Percentiles rank a stretch among this genome's conserved stretches.
Evolutionary conservation across 2,797 vertebrate species (phyloP).

Genomic region (Aselliscus stoliczkanus): DNA sequence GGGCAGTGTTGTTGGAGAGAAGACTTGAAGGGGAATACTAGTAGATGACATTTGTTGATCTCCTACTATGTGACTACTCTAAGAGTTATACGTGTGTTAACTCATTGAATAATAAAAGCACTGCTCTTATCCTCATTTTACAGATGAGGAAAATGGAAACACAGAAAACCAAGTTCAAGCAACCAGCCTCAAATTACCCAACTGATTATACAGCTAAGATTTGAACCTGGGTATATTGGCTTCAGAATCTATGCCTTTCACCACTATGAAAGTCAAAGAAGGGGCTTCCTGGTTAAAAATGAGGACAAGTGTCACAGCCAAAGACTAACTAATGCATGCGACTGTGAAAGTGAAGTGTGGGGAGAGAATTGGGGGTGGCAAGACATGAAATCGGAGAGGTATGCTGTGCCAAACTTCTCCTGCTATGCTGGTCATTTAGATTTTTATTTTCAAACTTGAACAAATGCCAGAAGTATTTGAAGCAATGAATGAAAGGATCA

Average conservation of each 20-base stretch:
- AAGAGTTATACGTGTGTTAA: not conserved
- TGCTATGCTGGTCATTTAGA: not conserved
- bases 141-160: not conserved
- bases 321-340: not conserved
- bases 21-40: not conserved
- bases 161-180: not conserved
- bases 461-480: not conserved
- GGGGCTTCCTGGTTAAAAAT: not conserved
- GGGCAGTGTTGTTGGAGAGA: not conserved
- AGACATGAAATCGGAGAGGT: not conserved
- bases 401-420: accelerated
- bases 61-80: not conserved
- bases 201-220: not conserved
- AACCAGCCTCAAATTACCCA: not conserved
- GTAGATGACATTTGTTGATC: not conserved
- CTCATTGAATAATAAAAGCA: not conserved
- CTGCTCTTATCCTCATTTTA: not conserved
- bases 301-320: accelerated
- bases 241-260: not conserved
- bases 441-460: not conserved
- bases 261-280: accelerated
- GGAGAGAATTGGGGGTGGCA: no score
- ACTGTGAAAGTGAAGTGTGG: accelerated
- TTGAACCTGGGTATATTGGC: not conserved
- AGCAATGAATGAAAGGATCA: not conserved